phyloP scores from a whole-genome alignment of 1,140 invertebrate species.

The Hylaeus volcanicus region DNA sequence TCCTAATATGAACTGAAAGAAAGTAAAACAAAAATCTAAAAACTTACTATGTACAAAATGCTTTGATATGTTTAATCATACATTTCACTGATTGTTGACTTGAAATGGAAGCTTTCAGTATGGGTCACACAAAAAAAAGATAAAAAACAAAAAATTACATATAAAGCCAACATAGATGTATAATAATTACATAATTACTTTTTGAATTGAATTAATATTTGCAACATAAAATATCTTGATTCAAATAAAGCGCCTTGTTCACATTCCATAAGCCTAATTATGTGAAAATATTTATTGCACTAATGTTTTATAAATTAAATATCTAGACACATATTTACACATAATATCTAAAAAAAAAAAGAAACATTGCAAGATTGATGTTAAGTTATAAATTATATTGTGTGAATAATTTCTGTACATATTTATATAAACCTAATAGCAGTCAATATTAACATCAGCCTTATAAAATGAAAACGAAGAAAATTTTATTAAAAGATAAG shows the following conservation, averaged over 20 bases:
- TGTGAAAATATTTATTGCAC: conserved; percentile 38
- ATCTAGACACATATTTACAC: conserved; percentile 27
- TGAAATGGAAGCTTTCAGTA: not conserved
- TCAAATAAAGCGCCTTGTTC: conserved; percentile 38
- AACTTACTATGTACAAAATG: not conserved
- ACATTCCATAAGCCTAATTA: conserved; percentile 47
- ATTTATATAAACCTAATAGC: conserved; percentile 16
- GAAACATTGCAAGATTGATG: conserved; percentile 1
- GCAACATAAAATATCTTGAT: conserved; percentile 19
- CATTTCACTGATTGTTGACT: conserved; percentile 1
- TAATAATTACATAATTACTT: conserved; percentile 14
- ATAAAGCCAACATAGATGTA: conserved; percentile 17
- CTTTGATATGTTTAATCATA: conserved; percentile 3
- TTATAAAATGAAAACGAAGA: conserved; percentile 24
- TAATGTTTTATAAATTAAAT: conserved; percentile 15
- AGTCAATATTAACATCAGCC: conserved; percentile 47
- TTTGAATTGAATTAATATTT: conserved; percentile 21
- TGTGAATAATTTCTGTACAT: conserved; percentile 2
- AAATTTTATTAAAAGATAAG: conserved; percentile 32
- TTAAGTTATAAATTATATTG: conserved; percentile 26
- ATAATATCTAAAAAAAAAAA: conserved; percentile 1
- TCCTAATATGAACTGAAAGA: not conserved
- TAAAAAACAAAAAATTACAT: conserved; percentile 6
- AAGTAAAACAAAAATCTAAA: not conserved
- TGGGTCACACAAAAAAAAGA: conserved; percentile 25